Conservation (phyloP, 2,888 invertebrate genomes). For the Ariolimax columbianus region DNA sequence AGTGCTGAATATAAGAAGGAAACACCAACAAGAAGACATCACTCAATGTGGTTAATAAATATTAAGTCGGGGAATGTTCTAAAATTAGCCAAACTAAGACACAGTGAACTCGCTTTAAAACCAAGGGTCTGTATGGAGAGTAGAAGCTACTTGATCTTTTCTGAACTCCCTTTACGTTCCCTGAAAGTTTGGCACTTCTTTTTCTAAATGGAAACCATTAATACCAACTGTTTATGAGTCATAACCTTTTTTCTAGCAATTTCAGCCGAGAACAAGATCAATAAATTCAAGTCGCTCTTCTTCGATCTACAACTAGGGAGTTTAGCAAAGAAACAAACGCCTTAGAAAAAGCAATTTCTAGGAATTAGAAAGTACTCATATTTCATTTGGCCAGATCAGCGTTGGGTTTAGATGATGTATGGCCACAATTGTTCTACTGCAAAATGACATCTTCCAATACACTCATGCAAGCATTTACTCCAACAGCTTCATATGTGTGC, state of each 20-base stretch:
- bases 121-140: no score
- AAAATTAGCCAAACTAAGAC: no score
- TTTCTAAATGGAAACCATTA: no score
- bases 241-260: neutral
- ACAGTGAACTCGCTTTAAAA: no score
- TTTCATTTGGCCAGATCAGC: neutral
- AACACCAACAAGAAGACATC: no score
- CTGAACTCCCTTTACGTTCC: no score
- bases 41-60: no score
- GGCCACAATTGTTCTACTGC: neutral
- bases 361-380: neutral
- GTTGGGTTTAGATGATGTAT: slow-evolving; percentile 8
- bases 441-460: neutral
- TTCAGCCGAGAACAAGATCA: neutral
- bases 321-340: neutral
- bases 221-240: neutral
- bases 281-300: neutral
- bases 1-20: no score
- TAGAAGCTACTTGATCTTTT: no score
- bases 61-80: no score
- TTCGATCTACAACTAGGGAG: neutral
- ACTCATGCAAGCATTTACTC: neutral
- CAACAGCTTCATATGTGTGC: neutral
- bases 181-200: no score
- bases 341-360: neutral